These are phyloP conservation scores for Eurystomus gularis DNA, from an alignment of 2,113 vertebrate species.

Conservation along the genomic window DNA sequence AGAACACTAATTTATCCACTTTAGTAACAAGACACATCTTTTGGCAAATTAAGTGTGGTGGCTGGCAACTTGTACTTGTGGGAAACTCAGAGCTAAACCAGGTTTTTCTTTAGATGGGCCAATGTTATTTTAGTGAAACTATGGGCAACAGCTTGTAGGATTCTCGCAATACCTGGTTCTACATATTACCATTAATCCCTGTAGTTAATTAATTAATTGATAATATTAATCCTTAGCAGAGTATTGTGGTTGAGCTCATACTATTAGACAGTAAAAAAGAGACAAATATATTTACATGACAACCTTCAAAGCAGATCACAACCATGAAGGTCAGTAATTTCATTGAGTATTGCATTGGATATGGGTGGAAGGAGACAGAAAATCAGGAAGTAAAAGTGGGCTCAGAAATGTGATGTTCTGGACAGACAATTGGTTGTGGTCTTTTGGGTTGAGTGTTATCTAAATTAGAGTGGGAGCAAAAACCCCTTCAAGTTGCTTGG, in stretches of 20 bases:
- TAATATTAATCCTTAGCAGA: not conserved
- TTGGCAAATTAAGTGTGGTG: not conserved
- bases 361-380: not conserved
- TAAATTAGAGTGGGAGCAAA: not conserved
- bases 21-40: not conserved
- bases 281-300: not conserved
- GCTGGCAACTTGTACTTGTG: not conserved
- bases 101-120: not conserved
- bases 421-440: not conserved
- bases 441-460: not conserved
- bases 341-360: not conserved
- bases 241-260: not conserved
- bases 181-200: not conserved
- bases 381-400: not conserved
- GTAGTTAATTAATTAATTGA: not conserved
- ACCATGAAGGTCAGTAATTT: not conserved
- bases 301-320: not conserved
- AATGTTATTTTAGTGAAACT: not conserved
- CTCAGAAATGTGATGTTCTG: not conserved
- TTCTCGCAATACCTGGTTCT: not conserved
- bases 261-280: not conserved
- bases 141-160: not conserved
- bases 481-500: not conserved
- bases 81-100: not conserved
- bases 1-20: not conserved